Evolutionary conservation across 2,113 vertebrate species (phyloP).

Genomic region (Gulo gulo): DNA sequence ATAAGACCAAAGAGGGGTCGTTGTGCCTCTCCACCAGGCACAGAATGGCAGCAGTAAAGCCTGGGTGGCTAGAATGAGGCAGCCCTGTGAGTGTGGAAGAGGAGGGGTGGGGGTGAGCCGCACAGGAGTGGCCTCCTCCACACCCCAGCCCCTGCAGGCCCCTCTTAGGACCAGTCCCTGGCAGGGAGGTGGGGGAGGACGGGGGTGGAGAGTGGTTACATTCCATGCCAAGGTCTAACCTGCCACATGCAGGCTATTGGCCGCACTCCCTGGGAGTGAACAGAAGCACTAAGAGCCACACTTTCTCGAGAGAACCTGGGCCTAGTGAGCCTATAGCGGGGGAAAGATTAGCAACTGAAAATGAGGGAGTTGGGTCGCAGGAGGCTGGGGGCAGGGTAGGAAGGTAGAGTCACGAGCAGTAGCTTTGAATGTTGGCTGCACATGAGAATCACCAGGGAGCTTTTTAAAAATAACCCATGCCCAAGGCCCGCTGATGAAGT

Average conservation of each 20-base stretch:
- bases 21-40: no score
- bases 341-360: not conserved
- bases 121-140: fast-evolving
- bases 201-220: not conserved
- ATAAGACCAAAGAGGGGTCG: not conserved
- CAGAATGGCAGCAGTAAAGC: not conserved
- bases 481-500: not conserved
- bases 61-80: not conserved
- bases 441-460: not conserved
- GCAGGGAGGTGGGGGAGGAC: not conserved
- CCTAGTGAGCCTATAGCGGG: not conserved
- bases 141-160: not conserved
- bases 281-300: not conserved
- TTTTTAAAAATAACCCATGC: not conserved
- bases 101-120: not conserved
- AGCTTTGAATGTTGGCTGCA: not conserved
- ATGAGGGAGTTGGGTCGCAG: not conserved
- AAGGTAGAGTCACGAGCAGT: not conserved
- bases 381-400: not conserved
- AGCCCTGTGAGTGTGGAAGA: not conserved
- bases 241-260: not conserved
- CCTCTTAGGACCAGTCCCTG: not conserved
- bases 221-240: not conserved
- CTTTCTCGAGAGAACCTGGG: not conserved
- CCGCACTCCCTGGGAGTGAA: not conserved